Conservation (phyloP, 2,888 invertebrate genomes). For the Noctua pronuba region DNA sequence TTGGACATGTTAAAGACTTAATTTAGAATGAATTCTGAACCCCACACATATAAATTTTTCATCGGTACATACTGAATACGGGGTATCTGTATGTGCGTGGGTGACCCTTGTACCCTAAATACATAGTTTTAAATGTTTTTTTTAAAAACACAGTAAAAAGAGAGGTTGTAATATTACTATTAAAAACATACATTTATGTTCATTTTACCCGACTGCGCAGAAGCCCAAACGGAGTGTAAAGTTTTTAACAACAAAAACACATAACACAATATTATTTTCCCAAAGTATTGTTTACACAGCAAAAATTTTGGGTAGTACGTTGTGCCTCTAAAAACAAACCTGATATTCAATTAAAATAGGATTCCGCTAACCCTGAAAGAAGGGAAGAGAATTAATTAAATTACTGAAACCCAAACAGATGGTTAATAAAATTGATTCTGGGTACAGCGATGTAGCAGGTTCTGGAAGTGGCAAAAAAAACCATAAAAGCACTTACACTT, state of each 20-base stretch:
- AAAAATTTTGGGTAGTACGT: conserved; percentile 32
- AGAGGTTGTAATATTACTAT: neutral
- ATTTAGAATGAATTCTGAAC: too few relatives aligned
- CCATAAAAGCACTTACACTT: neutral
- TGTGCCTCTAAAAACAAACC: conserved; percentile 56
- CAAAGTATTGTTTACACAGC: neutral
- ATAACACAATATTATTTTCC: conserved; percentile 7
- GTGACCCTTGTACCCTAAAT: too few relatives aligned
- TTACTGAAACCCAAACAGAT: conserved; percentile 72
- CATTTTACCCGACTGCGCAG: neutral
- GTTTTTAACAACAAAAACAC: neutral
- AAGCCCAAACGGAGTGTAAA: neutral
- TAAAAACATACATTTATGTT: too few relatives aligned
- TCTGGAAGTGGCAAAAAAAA: conserved; percentile 52
- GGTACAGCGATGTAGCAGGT: conserved; percentile 38
- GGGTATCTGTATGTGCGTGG: too few relatives aligned
- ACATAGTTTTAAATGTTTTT: neutral
- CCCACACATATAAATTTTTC: too few relatives aligned
- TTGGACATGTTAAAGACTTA: too few relatives aligned
- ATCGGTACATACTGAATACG: too few relatives aligned
- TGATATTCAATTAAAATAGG: conserved; percentile 69
- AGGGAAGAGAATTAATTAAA: conserved; percentile 69
- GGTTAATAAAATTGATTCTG: conserved; percentile 73
- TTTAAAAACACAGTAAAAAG: neutral
- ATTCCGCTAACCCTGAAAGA: conserved; percentile 63